These are phyloP conservation scores for Bombyx mandarina DNA, from an alignment of 1,140 invertebrate species.

Conservation along the genomic window DNA sequence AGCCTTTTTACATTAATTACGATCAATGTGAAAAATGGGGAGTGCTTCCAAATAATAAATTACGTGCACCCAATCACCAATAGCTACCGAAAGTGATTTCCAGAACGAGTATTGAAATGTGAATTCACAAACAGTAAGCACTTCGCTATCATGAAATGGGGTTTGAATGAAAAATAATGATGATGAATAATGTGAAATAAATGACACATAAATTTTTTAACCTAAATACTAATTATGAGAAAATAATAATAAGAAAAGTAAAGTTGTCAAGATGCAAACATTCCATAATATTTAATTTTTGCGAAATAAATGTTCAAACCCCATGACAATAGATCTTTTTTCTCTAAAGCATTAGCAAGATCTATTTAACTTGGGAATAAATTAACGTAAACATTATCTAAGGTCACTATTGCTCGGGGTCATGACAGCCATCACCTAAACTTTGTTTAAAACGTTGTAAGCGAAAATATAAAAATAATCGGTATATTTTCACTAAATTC, in stretches of 20 bases:
- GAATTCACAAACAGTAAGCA: constrained; percentile 45
- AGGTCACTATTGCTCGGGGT: no score
- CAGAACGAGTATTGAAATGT: constrained; percentile 14
- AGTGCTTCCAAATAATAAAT: constrained; percentile 60
- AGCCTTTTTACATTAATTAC: constrained; percentile 39
- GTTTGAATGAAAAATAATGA: constrained; percentile 61
- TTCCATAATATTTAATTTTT: constrained; percentile 52
- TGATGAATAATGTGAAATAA: constrained; percentile 36
- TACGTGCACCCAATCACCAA: constrained; percentile 66
- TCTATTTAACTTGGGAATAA: constrained; percentile 15
- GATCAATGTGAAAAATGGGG: constrained; percentile 48
- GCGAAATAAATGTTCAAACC: constrained; percentile 68
- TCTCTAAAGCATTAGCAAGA: constrained; percentile 21
- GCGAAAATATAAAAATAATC: constrained; percentile 17
- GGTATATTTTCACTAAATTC: no score
- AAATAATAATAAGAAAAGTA: constrained; percentile 36
- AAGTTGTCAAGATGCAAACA: constrained; percentile 71
- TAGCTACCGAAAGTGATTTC: constrained; percentile 13
- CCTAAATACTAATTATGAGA: constrained; percentile 35
- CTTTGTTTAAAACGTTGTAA: constrained; percentile 21
- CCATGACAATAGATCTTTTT: constrained; percentile 52
- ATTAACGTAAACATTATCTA: constrained; percentile 16
- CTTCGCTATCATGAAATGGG: constrained; percentile 66
- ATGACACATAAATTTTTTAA: constrained; percentile 48
- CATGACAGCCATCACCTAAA: constrained; percentile 41